phyloP scores from a whole-genome alignment of 2,888 invertebrate genomes.

The Lacanobia wlatinum region DNA sequence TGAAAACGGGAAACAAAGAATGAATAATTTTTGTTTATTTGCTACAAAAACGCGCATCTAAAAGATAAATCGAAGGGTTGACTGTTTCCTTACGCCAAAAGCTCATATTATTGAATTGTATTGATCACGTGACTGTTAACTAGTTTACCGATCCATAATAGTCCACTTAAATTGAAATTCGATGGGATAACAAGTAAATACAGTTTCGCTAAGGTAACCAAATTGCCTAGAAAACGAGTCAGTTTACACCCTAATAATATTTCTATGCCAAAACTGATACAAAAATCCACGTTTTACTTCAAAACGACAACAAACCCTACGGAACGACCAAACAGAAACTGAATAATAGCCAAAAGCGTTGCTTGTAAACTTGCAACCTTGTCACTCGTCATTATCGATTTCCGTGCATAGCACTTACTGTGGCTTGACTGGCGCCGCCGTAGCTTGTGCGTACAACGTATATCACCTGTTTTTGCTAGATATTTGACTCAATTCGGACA shows the following conservation, averaged over 20 bases:
- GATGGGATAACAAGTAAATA: neutral
- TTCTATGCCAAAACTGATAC: neutral
- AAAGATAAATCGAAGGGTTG: neutral
- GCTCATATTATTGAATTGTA: neutral
- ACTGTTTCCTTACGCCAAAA: neutral
- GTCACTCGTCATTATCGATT: constrained; percentile 51
- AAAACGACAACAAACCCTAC: neutral
- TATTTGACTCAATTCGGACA: neutral
- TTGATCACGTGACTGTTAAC: neutral
- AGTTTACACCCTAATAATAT: neutral
- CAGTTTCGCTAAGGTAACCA: neutral
- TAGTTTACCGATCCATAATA: neutral
- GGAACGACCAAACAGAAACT: constrained; percentile 1
- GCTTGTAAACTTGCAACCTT: constrained; percentile 50
- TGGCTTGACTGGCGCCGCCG: constrained; percentile 43
- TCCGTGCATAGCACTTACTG: constrained; percentile 49
- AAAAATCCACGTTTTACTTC: neutral
- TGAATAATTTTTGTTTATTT: neutral
- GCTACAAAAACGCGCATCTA: neutral
- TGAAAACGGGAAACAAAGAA: too few relatives aligned
- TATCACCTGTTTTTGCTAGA: constrained; percentile 4
- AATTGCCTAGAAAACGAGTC: neutral
- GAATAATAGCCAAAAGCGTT: constrained; percentile 28
- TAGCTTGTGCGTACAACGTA: constrained; percentile 31
- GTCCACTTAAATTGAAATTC: neutral